Evolutionary conservation across 2,888 invertebrate genomes (phyloP).

Genomic region (Meteorus cinctellus): DNA sequence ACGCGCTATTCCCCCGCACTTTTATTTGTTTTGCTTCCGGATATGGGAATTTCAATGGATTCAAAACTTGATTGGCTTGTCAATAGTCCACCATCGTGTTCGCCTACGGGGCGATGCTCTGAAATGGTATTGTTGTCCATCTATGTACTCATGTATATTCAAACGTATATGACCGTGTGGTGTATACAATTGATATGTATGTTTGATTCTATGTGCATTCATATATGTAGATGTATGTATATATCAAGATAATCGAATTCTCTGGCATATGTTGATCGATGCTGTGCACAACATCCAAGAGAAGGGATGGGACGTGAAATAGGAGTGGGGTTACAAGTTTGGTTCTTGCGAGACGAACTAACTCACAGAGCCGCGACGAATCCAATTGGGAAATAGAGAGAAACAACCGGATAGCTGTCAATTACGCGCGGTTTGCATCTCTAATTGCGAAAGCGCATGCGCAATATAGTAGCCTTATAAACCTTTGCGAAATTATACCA

Average conservation of each 20-base stretch:
- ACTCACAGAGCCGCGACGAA: slow-evolving; percentile 40
- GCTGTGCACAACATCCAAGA: background rate
- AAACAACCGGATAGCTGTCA: slow-evolving; percentile 38
- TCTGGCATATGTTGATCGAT: slow-evolving; percentile 21
- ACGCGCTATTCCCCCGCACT: background rate
- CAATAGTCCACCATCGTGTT: slow-evolving; percentile 44
- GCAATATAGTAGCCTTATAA: slow-evolving; percentile 5
- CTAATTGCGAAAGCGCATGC: slow-evolving; percentile 35
- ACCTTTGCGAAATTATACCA: slow-evolving; percentile 29
- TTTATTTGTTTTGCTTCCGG: slow-evolving; percentile 15
- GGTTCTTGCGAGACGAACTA: slow-evolving; percentile 33
- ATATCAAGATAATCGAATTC: slow-evolving; percentile 19
- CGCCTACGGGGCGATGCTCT: slow-evolving; percentile 24
- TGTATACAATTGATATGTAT: background rate
- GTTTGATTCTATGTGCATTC: background rate
- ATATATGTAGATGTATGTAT: background rate
- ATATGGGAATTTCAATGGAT: slow-evolving; percentile 43
- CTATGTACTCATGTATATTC: slow-evolving; percentile 3
- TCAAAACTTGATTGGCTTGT: slow-evolving; percentile 46
- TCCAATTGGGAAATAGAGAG: slow-evolving; percentile 42
- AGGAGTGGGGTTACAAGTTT: background rate
- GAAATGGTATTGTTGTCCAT: slow-evolving; percentile 27
- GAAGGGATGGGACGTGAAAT: background rate
- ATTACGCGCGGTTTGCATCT: slow-evolving; percentile 40
- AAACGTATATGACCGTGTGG: background rate